Evolutionary conservation across 1,140 invertebrate species (phyloP).

Genomic region (Drosophila carrolli): DNA sequence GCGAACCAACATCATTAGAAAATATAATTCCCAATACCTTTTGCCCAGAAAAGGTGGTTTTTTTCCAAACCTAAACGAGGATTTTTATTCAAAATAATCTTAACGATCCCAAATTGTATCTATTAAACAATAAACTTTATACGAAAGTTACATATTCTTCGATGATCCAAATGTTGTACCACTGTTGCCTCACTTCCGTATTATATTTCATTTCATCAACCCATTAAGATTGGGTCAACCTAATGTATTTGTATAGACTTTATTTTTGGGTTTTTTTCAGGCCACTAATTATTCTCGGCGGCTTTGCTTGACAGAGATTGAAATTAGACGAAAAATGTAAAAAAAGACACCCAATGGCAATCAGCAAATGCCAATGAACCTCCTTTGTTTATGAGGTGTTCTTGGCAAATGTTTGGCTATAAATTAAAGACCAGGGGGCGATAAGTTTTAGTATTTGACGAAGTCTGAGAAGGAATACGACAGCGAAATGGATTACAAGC

Average conservation of each 20-base stretch:
- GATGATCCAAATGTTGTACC: conserved; percentile 17
- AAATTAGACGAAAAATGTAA: conserved; percentile 27
- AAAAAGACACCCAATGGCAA: conserved; percentile 62
- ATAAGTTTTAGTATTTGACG: conserved; percentile 43
- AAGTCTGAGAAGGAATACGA: conserved; percentile 26
- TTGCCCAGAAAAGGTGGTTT: too few species aligned
- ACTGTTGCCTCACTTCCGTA: conserved; percentile 42
- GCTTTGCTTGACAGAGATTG: conserved; percentile 36
- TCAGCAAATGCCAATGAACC: conserved; percentile 60
- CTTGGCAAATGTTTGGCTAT: conserved; percentile 56
- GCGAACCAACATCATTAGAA: too few species aligned
- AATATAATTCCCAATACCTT: too few species aligned
- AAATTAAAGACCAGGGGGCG: conserved; percentile 50
- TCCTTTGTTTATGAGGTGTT: conserved; percentile 28
- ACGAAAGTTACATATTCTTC: conserved; percentile 1
- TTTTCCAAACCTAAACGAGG: too few species aligned
- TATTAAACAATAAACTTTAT: not conserved
- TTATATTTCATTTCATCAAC: conserved; percentile 31
- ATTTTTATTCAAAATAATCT: too few species aligned
- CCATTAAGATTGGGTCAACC: conserved; percentile 51
- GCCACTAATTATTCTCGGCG: conserved; percentile 48
- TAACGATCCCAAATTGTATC: not conserved
- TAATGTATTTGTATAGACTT: conserved; percentile 26
- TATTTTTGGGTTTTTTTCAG: conserved; percentile 25
- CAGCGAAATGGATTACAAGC: conserved; percentile 51